Percentiles rank a stretch among this genome's conserved stretches.
phyloP scores from a whole-genome alignment of 2,888 invertebrate genomes.

The Trachelus stipa region DNA sequence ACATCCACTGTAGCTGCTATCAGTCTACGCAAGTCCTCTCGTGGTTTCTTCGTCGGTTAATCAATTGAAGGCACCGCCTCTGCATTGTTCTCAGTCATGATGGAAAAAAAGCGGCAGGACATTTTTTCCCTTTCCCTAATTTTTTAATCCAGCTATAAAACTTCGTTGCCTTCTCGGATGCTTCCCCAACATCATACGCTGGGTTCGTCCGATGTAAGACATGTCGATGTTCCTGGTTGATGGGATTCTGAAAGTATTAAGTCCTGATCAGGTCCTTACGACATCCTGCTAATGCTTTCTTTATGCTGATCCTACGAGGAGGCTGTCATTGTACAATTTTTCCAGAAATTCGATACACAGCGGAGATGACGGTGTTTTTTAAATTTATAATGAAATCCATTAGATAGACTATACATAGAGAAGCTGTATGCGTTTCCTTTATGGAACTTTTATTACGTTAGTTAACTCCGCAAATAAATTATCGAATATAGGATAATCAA shows the following conservation, averaged over 20 bases:
- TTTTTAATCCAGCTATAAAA: conserved; percentile 9
- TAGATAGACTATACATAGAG: not conserved
- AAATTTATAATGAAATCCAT: not conserved
- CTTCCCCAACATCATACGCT: not conserved
- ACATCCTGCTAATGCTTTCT: not conserved
- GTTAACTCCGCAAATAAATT: not conserved
- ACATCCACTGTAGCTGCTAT: not conserved
- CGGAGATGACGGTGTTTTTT: not conserved
- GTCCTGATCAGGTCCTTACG: no score
- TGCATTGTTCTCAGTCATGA: conserved; percentile 9
- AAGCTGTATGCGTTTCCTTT: not conserved
- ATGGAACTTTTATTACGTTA: not conserved
- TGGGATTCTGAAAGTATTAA: not conserved
- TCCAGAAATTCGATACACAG: not conserved
- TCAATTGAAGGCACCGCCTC: conserved; percentile 12
- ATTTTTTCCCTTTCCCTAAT: conserved; percentile 1
- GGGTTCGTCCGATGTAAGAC: not conserved
- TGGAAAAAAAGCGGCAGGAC: not conserved
- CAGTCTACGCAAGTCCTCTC: conserved; percentile 1
- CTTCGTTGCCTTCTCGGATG: not conserved
- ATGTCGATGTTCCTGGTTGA: not conserved
- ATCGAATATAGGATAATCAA: not conserved
- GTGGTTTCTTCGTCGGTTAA: conserved; percentile 9
- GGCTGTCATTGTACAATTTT: not conserved
- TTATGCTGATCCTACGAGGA: not conserved